A percentile compares a stretch with the other conserved stretches of the same genome.
Conservation (phyloP, 2,888 invertebrate species). For the Aradus depressus region DNA sequence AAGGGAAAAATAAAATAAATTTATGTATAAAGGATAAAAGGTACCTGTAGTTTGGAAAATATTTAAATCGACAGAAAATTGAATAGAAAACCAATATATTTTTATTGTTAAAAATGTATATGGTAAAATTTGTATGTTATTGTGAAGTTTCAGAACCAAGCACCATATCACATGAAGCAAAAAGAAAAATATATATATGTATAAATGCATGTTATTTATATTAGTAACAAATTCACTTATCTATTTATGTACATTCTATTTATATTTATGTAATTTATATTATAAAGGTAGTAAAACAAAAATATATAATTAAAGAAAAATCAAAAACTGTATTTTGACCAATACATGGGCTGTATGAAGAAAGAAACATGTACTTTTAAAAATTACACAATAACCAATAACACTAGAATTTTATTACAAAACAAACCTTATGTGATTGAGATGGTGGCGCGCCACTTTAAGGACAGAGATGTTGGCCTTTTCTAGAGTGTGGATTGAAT, state of each 20-base stretch:
- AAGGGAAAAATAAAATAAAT: too few relatives aligned
- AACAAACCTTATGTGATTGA: too few relatives aligned
- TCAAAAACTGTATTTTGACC: constrained; percentile 13
- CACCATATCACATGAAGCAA: constrained; percentile 19
- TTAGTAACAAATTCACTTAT: constrained; percentile 6
- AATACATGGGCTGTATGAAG: constrained; percentile 2
- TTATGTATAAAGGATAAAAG: neutral
- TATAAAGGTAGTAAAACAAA: constrained; percentile 5
- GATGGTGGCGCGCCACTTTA: too few relatives aligned
- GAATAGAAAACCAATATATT: too few relatives aligned
- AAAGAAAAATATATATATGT: too few relatives aligned
- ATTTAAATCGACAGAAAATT: neutral
- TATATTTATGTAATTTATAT: constrained; percentile 18
- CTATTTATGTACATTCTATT: constrained; percentile 16
- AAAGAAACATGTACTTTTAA: constrained; percentile 10
- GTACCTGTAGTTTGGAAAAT: neutral
- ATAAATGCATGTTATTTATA: constrained; percentile 3
- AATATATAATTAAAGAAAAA: constrained; percentile 3
- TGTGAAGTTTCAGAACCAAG: constrained; percentile 22
- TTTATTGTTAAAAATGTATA: too few relatives aligned
- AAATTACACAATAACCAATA: constrained; percentile 18
- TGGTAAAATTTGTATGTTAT: too few relatives aligned
- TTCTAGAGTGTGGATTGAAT: too few relatives aligned
- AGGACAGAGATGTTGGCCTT: too few relatives aligned
- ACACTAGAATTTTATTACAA: constrained; percentile 15